Evolutionary conservation across 2,113 vertebrate genomes (phyloP).

Genomic region (Eulemur rufifrons): DNA sequence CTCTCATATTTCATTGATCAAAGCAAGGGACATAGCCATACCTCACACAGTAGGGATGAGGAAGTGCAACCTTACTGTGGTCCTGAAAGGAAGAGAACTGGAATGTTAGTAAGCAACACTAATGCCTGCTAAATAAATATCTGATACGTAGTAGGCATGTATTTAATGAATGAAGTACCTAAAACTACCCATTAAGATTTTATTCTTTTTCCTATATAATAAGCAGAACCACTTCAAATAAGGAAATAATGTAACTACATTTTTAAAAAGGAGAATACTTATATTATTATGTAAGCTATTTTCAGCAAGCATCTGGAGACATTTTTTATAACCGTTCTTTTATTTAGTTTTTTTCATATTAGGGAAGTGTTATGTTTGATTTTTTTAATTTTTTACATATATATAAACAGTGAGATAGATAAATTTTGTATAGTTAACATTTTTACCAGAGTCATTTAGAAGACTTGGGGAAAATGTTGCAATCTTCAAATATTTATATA

Average conservation of each 20-base stretch:
- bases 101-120: neutral
- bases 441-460: constrained; percentile 43
- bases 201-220: neutral
- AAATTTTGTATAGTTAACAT: neutral
- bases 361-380: neutral
- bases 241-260: neutral
- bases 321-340: neutral
- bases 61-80: neutral
- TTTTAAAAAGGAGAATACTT: neutral
- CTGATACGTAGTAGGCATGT: neutral
- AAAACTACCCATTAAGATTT: neutral
- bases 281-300: neutral
- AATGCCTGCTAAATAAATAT: neutral
- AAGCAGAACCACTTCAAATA: neutral
- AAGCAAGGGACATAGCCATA: neutral
- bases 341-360: neutral
- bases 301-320: neutral
- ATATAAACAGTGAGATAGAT: neutral
- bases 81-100: neutral
- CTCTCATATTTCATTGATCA: neutral
- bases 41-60: neutral
- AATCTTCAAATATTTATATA: neutral
- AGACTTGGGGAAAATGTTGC: neutral
- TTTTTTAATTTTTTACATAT: neutral
- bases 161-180: neutral